Base-by-base conservation (phyloP, 2,113 vertebrate genomes). In the Apodemus sylvaticus region DNA sequence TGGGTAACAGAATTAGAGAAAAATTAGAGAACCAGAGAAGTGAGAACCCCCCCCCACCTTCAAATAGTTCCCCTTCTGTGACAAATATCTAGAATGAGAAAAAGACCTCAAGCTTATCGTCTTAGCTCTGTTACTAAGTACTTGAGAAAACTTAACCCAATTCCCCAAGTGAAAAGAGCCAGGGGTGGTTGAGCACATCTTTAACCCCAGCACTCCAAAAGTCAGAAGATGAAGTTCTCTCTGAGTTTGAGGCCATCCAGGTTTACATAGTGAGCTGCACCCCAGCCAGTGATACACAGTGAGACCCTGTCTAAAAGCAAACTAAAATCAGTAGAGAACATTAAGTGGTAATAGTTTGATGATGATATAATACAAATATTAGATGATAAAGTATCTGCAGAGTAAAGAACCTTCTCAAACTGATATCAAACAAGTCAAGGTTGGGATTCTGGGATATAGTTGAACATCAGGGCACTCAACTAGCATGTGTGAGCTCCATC, bases 151-250 rank as follows among this genome's bases (percentile, higher is more conserved):
- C 34, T 48, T 34, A 42, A 17, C 8, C 48, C 83, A 89, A 91
- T 68, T 29, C 22, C 4, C 48, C 64, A 89, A 85, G 73, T 36
- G 55, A 94, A 92, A 96, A 86, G 51, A 92, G 16, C 34, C 83
- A 17, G n/a, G n/a, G 39, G n/a, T 62, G 24, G 24, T 62, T 39
- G n/a, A 42, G 14, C 13, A 42, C n/a, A 19, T 62, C 81, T 62
- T 83, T 62, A 42, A 83, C 60, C 26, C 55, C 58, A 83, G n/a
- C n/a, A 62, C 81, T 42, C 55, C 7, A 83, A 58, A 58, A 62
- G 14, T n/a, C 55, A 42, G 55, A 62, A 83, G 20, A 83, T 7
- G 55, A 62, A 24, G n/a, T 83, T 62, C 55, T 83, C 13, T 83
- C 81, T 62, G 58, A 62, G n/a, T 83, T 42, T 42, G 24, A 83